Evolutionary conservation across 1,140 invertebrate genomes (phyloP).

Genomic region (Drosophila lowei): DNA sequence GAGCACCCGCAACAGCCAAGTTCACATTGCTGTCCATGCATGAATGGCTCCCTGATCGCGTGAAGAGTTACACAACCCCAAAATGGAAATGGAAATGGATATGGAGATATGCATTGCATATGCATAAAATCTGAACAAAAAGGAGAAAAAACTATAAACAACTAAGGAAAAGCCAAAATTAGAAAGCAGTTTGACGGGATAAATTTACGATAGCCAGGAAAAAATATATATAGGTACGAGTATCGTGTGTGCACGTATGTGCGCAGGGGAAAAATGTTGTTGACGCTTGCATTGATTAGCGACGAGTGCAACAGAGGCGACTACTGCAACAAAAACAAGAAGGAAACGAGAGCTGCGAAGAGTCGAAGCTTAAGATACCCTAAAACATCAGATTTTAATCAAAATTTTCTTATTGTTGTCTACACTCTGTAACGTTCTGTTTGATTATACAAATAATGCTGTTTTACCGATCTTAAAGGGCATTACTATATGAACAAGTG

Average conservation of each 20-base stretch:
- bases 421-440: too few relatives aligned
- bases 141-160: conserved; percentile 34
- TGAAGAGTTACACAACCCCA: conserved; percentile 70
- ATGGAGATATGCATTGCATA: conserved; percentile 32
- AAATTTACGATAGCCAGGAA: conserved; percentile 67
- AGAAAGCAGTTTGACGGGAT: conserved; percentile 73
- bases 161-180: conserved; percentile 67
- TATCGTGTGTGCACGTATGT: conserved; percentile 14
- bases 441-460: too few relatives aligned
- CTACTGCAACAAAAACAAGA: conserved; percentile 1
- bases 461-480: too few relatives aligned
- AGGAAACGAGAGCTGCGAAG: background rate
- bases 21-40: conserved; percentile 54
- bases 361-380: too few relatives aligned
- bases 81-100: conserved; percentile 40
- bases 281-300: conserved; percentile 70
- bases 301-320: conserved; percentile 33
- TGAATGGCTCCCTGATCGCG: conserved; percentile 72
- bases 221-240: background rate
- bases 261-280: conserved; percentile 52
- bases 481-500: too few relatives aligned
- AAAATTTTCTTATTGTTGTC: too few relatives aligned
- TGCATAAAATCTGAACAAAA: too few relatives aligned
- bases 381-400: too few relatives aligned
- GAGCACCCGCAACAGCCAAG: conserved; percentile 36